Evolutionary conservation across 2,888 invertebrate species (phyloP).

Genomic region (Cryptops parisi): DNA sequence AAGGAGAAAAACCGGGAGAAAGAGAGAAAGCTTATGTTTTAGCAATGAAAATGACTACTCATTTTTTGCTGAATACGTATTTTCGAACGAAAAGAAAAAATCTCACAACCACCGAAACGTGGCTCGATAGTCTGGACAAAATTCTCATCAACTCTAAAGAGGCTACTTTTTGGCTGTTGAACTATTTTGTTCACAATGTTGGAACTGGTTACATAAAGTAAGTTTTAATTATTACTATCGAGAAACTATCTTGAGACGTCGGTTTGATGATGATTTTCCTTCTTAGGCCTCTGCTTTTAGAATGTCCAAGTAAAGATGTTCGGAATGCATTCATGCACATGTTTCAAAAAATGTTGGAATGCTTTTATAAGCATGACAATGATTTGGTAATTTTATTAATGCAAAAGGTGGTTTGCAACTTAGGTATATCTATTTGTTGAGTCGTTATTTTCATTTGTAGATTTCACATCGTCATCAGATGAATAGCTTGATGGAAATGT

Average conservation of each 20-base stretch:
- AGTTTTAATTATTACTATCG: constrained; percentile 14
- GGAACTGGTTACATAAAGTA: constrained; percentile 31
- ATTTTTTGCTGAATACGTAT: constrained; percentile 36
- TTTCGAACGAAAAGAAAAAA: constrained; percentile 29
- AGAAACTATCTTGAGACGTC: background rate
- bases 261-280: background rate
- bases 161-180: constrained; percentile 30
- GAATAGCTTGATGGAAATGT: constrained; percentile 23
- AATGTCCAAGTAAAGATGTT: constrained; percentile 32
- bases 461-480: constrained; percentile 13
- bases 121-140: constrained; percentile 29
- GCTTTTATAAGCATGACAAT: constrained; percentile 27
- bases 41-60: constrained; percentile 27
- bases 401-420: background rate
- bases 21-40: background rate
- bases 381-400: background rate
- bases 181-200: constrained; percentile 29
- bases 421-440: too few species aligned
- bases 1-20: background rate
- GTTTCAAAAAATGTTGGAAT: constrained; percentile 26
- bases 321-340: constrained; percentile 30
- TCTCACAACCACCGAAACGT: constrained; percentile 27
- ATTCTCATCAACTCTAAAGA: constrained; percentile 28
- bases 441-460: constrained; percentile 11
- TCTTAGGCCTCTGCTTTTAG: constrained; percentile 32